Base-by-base conservation (phyloP, 2,888 invertebrate genomes). In the Temnothorax unifasciatus region DNA sequence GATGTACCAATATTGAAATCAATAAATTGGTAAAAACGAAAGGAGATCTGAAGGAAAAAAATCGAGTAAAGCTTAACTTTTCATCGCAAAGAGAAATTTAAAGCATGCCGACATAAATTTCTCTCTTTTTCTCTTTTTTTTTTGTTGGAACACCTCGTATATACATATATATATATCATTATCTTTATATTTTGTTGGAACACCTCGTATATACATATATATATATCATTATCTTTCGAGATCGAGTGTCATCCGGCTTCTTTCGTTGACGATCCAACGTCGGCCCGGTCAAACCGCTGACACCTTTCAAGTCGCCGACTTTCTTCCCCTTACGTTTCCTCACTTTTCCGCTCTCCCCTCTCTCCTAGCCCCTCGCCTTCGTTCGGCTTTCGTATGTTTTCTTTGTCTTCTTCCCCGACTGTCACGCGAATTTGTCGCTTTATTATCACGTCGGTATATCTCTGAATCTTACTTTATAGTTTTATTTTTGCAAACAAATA, bases 301-400 rank as follows among this genome's bases (percentile, higher is more conserved):
- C 79, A 81, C 79, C 79, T 81, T 81, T 81, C 71, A 81, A 71
- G 79, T 81, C 18, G 79, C 79, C 79, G 79, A 81, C 79, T 81
- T 71, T 69, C 47, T 69, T 81, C 71, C 79, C 79, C 79, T 81
- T 71, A 44, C 57, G 71, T 71, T 71, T 71, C 79, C 25, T 61
- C 38, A 47, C 79, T 71, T 71, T 59, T 38, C 44, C 64, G 44
- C n/a, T 63, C 34, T n/a, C n/a, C 29, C 59, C 8, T 11, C 29
- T 9, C 21, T 25, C 38, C 34, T 13, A n/a, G 6, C 15, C 1
- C 11, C 41, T 8, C 18, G 44, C 13, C 52, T 9, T 54, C 6
- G 47, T 79, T 79, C 29, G 57, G 71, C 71, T 79, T 79, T 79
- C 21, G 47, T 81, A 15, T 68, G 50, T 81, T 81, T 71, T 81